phyloP scores from a whole-genome alignment of 1,140 invertebrate species.

The Armadillidium nasatum region DNA sequence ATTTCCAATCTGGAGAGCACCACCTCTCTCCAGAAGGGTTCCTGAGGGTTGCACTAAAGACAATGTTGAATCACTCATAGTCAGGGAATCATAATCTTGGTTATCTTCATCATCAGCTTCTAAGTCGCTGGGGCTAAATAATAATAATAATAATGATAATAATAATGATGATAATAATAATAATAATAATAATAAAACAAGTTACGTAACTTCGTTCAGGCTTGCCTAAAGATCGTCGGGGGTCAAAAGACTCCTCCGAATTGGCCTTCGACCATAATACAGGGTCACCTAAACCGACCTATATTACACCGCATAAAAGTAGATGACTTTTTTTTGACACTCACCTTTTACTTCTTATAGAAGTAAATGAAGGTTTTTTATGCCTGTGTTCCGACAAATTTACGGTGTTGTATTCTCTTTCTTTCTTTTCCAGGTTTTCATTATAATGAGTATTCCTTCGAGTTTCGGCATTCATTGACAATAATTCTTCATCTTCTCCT shows the following conservation, averaged over 20 bases:
- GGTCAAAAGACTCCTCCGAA: no score
- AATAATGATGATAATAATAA: no score
- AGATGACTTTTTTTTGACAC: constrained; percentile 3
- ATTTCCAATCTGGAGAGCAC: background rate
- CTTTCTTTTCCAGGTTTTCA: constrained; percentile 51
- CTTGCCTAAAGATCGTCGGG: no score
- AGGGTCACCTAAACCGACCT: no score
- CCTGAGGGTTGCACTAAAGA: constrained; percentile 50
- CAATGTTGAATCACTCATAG: constrained; percentile 42
- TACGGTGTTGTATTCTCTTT: constrained; percentile 44
- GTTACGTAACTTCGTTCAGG: no score
- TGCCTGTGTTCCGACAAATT: constrained; percentile 32
- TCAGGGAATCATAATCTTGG: constrained; percentile 52
- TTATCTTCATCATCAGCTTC: constrained; percentile 63
- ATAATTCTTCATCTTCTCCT: constrained; percentile 57
- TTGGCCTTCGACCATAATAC: no score
- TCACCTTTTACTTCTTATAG: constrained; percentile 44
- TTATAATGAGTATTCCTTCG: constrained; percentile 56
- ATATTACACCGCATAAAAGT: background rate
- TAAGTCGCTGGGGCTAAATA: constrained; percentile 51
- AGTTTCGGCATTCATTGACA: constrained; percentile 48
- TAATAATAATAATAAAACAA: no score
- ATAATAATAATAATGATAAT: no score
- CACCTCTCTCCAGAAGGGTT: constrained; percentile 43
- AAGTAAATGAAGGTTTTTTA: constrained; percentile 36